Base-by-base conservation (phyloP, 2,113 vertebrate species). In the Melanerpes aurifrons region DNA sequence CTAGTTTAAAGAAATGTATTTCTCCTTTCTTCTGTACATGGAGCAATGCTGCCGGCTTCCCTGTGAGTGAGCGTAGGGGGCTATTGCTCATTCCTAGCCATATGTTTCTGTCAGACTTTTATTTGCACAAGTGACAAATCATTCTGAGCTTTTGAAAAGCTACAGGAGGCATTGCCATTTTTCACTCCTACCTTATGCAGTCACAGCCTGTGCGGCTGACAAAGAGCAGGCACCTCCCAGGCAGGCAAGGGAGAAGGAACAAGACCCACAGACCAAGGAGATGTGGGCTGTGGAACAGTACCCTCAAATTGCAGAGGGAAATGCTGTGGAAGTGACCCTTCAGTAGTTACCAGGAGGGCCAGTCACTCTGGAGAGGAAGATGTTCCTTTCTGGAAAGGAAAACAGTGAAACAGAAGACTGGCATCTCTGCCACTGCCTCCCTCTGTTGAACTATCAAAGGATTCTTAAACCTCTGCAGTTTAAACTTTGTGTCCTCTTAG, bases 31-130 rank as follows among this genome's bases (percentile, higher is more conserved):
- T 86, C 70, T 0, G 0, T 53, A 40, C 57, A 59, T 25, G 29
- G n/a, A 69, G 37, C 76, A 90, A 58, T 54, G 37, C 68, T 82
- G 63, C 32, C 87, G 89, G 66, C 81, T 76, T 73, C 69, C 0
- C 0, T n/a, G 57, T 91, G 81, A 89, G 62, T 0, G 2, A 91
- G 66, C 26, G 31, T 81, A 68, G 74, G 81, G 69, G 47, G 47
- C 66, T 89, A 19, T 91, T 84, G 92, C 87, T 96, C 87, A 93
- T 57, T 92, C 90, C 70, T 78, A 37, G 62, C 92, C 92, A 67
- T 89, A 75, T 94, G 92, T 57, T 95, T 76, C 86, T 87, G 71
- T 87, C 92, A 92, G 77, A 73, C 83, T 68, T 90, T 95, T 90
- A 37, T 73, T 69, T 93, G 87, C 74, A 68, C 14, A 1, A 76